A percentile compares a stretch with the other conserved stretches of the same genome.
phyloP scores from a whole-genome alignment of 2,113 vertebrate species.

The Heloderma charlesbogerti region DNA sequence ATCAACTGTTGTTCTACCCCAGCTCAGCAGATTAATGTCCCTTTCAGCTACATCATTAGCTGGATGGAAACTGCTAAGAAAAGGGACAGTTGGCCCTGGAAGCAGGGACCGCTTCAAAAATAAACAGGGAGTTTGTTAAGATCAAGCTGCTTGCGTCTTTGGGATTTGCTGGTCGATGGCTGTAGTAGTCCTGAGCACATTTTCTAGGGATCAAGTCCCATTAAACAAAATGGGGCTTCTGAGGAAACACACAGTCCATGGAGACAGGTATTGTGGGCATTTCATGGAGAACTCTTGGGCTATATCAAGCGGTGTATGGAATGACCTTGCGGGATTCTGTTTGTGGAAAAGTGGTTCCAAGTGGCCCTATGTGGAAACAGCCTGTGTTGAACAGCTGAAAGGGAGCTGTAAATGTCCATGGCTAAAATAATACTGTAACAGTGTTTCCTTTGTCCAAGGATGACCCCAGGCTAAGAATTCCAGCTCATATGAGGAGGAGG shows the following conservation, averaged over 20 bases:
- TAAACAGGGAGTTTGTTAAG: background rate
- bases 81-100: background rate
- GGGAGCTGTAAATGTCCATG: no score
- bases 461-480: constrained; percentile 90
- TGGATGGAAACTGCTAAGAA: background rate
- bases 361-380: no score
- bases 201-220: background rate
- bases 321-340: background rate
- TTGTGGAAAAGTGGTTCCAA: background rate
- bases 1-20: background rate
- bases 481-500: constrained; percentile 83
- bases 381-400: no score
- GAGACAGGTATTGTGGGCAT: background rate
- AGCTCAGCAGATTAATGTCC: background rate
- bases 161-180: background rate
- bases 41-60: background rate
- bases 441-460: constrained; percentile 77
- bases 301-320: background rate
- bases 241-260: background rate
- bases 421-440: background rate
- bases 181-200: background rate
- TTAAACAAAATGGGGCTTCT: background rate
- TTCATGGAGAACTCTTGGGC: background rate
- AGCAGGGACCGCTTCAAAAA: background rate
- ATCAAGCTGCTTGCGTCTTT: background rate